Base-by-base conservation (phyloP, 2,888 invertebrate species). In the Drosophila affinis region DNA sequence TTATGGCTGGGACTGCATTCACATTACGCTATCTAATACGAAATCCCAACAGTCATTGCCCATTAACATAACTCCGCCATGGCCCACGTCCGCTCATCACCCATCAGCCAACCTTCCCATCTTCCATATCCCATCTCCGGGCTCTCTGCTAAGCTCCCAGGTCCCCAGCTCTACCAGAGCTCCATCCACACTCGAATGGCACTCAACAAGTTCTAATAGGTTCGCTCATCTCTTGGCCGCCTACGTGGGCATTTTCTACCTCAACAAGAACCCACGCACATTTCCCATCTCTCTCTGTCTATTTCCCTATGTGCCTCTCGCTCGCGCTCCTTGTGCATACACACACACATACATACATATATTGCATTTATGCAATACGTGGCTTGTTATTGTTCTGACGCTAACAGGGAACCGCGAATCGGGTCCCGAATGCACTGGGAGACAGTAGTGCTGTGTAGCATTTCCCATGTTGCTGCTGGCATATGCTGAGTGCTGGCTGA, bases 301-400 rank as follows among this genome's bases (percentile, higher is more conserved):
- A 6, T 7, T 9, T 32, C 18, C 17, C 10, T 39, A 14, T 44
- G 34, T 17, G 46, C 21, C 52, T 34, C 39, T 46, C 29, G 18
- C 18, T 48, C n/a, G 51, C 51, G 17, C 44, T 45, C 55, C 17
- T 39, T 76, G 60, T 45, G 82, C 81, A 76, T 6, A 2, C 34
- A 34, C 1, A 34, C 34, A 12, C 0, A 12, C 34, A 12, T 12
- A 34, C 34, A 34, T 77, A 76, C 55, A 54, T 67, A 45, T 78
- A 80, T 78, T 86, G 87, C 84, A 82, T 87, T 86, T 88, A 83
- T 83, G 87, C 88, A 86, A 86, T 82, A 83, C 83, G 88, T 83
- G 83, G 78, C 87, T 88, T 86, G 83, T 83, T 88, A 83, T 83
- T 83, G 83, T 83, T 83, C 88, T 83, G 86, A 69, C 52, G 58